Evolutionary conservation across 2,113 vertebrate genomes (phyloP), one percentile per base, ranked within the genome.

Genomic region (Carollia perspicillata): DNA sequence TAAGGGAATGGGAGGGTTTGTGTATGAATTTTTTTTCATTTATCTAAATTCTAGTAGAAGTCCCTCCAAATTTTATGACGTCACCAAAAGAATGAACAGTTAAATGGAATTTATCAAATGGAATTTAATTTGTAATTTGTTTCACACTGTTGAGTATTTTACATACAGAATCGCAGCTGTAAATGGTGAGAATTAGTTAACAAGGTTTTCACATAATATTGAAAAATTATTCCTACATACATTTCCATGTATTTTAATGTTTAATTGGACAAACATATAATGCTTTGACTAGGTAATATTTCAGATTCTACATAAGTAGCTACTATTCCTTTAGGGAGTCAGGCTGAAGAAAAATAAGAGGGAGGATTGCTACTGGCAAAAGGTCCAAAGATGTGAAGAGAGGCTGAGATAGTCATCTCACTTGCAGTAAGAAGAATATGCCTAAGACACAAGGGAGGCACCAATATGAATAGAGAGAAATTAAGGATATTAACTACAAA

Each of bases 21-120:
- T 0, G 5, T 75, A 65, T 95, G 23, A 92, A 77, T 81, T 51
- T 55, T 30, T 72, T 86, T 81, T 84, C 18, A 37, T 40, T 55
- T 92, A 37, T 89, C 30, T 94, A 83, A 92, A 66, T 26, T 92
- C 30, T 87, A 37, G n/a, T 20, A 92, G 65, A 92, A 55, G 23
- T 84, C 11, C 33, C 37, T 90, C 8, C 16, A 77, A 65, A 84
- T 78, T 94, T 75, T 92, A 63, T 68, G 35, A 60, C 81, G 2
- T 95, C 86, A 44, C 23, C 80, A 9, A 68, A 35, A 83, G 35
- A 93, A 79, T 40, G 90, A 79, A 40, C 37, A 87, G 30, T 92
- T 95, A 93, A 94, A 89, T 84, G 47, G 7, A 65, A 13, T 93
- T 49, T 35, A 22, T 91, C 42, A 42, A 42, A 42, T 42, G 42